phyloP scores from a whole-genome alignment of 2,113 vertebrate genomes.

The Megaleporinus macrocephalus region DNA sequence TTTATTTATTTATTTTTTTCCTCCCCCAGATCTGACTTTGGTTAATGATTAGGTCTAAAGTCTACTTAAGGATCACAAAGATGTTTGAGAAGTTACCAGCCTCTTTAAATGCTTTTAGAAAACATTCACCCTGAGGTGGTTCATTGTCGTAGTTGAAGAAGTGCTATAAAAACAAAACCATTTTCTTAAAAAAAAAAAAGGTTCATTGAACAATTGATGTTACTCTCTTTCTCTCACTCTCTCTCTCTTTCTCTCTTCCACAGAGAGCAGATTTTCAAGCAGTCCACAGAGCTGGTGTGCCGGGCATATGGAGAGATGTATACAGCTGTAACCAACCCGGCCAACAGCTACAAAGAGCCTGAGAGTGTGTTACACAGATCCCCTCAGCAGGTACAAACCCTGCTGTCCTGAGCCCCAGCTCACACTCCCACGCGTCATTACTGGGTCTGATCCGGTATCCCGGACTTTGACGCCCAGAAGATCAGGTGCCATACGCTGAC shows the following conservation, averaged over 20 bases:
- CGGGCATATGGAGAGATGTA: constrained; percentile 91
- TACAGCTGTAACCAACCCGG: constrained; percentile 83
- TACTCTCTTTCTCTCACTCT: constrained; percentile 4
- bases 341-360: constrained; percentile 86
- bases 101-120: too few species aligned
- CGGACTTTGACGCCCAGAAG: constrained; percentile 22
- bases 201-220: not conserved
- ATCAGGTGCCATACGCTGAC: constrained; percentile 1
- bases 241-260: constrained; percentile 45
- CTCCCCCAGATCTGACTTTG: too few species aligned
- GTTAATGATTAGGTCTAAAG: too few species aligned
- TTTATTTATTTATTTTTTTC: too few species aligned
- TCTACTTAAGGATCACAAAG: too few species aligned
- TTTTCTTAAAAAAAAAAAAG: too few species aligned
- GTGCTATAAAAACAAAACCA: too few species aligned
- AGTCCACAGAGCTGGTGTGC: constrained; percentile 93
- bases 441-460: constrained; percentile 23
- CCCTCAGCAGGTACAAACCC: constrained; percentile 89
- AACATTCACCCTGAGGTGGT: too few species aligned
- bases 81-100: too few species aligned
- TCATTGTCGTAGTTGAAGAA: too few species aligned
- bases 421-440: not conserved
- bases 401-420: constrained; percentile 82
- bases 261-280: constrained; percentile 94
- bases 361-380: constrained; percentile 87